phyloP scores from a whole-genome alignment of 2,113 vertebrate genomes.

The Dasyurus viverrinus region DNA sequence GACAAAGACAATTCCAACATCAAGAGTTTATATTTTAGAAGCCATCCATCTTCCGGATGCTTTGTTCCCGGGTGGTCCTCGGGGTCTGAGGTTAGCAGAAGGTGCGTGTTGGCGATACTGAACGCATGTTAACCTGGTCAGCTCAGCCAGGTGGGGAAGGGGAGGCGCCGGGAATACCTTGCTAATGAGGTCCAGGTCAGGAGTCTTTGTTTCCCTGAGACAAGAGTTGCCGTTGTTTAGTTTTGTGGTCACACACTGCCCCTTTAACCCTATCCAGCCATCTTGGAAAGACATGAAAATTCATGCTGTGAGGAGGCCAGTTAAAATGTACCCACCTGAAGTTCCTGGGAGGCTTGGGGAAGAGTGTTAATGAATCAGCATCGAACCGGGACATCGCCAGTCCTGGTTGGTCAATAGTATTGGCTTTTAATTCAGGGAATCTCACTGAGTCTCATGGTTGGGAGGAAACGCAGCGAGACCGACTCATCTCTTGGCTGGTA shows the following conservation, averaged over 20 bases:
- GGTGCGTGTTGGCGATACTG: background rate
- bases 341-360: background rate
- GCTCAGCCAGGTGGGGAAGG: background rate
- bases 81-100: background rate
- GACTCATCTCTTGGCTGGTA: background rate
- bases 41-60: background rate
- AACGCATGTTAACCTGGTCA: background rate
- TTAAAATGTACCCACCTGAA: background rate
- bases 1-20: background rate
- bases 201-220: background rate
- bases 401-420: background rate
- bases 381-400: background rate
- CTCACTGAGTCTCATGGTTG: background rate
- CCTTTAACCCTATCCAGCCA: background rate
- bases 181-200: background rate
- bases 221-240: background rate
- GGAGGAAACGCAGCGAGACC: background rate
- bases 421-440: background rate
- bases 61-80: background rate
- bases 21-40: background rate
- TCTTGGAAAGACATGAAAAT: background rate
- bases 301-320: background rate
- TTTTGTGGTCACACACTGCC: background rate
- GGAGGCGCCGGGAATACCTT: background rate
- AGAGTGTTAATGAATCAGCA: background rate